Evolutionary conservation across 2,113 vertebrate species (phyloP).

Genomic region (Perca schrenkii): DNA sequence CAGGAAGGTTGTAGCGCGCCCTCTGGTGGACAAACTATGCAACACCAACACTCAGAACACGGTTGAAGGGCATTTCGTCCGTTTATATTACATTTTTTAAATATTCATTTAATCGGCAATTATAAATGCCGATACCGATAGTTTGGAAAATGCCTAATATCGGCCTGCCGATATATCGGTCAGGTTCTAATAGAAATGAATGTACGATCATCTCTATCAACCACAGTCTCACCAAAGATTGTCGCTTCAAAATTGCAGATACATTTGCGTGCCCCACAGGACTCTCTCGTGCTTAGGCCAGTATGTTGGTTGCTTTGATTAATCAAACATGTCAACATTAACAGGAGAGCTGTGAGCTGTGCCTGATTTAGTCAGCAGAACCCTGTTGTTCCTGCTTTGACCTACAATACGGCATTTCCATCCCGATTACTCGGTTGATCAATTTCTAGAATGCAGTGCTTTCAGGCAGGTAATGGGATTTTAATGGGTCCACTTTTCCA

Average conservation of each 20-base stretch:
- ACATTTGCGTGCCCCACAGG: not conserved
- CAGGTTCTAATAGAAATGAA: not conserved
- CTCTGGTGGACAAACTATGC: no score
- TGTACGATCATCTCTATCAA: not conserved
- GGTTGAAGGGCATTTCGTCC: no score
- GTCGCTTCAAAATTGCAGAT: not conserved
- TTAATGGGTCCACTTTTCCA: conserved; percentile 14
- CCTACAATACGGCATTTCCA: conserved; percentile 45
- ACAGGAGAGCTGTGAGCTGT: not conserved
- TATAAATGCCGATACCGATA: no score
- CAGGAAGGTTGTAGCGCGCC: no score
- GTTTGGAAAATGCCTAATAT: no score
- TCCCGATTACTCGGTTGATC: conserved; percentile 11
- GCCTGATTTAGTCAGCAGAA: not conserved
- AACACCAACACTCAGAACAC: no score
- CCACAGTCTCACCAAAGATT: not conserved
- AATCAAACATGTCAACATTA: not conserved
- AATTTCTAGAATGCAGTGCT: not conserved
- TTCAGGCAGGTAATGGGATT: conserved; percentile 27
- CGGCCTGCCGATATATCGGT: no score
- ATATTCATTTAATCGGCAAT: no score
- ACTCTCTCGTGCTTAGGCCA: not conserved
- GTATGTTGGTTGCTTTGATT: not conserved
- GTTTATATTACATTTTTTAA: no score
- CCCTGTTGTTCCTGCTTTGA: conserved; percentile 24